Evolutionary conservation across 1,140 invertebrate genomes (phyloP), one percentile per base, ranked within the genome.

Genomic region (Lepidurus apus): DNA sequence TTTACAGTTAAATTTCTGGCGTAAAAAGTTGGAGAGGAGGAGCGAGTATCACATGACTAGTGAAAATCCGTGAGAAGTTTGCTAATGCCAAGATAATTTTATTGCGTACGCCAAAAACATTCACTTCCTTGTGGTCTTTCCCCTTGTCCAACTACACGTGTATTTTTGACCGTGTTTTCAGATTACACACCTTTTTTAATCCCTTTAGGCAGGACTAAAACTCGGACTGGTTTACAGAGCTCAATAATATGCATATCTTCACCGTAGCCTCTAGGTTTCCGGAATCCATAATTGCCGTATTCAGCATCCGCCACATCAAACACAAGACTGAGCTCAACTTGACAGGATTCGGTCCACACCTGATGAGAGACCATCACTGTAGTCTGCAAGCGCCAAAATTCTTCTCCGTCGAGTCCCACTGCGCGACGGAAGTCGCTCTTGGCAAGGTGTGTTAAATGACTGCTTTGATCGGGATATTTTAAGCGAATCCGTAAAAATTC

Each of bases 401-500:
- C 26, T 79, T 75, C 34, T 79, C 81, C 24, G 77, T 78, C 74
- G 42, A 79, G 43, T 11, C n/a, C 21, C 24, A 44, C 42, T 5
- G 65, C 21, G 7, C 45, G 43, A 21, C 34, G n/a, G 0, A 43
- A 17, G 17, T 74, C 78, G 2, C 4, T 42, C 11, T 47, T 43
- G n/a, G 43, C 42, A 77, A 53, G 42, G 0, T 77, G 42, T 24
- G 45, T 87, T 45, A 96, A 86, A 84, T 97, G 93, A 26, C 91
- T 90, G 83, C 93, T 91, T 83, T 95, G 93, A 87, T 98, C 96
- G 4, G 96, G 95, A 87, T 97, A 97, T 81, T 94, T 92, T 17
- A 97, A 90, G 85, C 93, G 92, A 42, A 98, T 89, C 78, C 94
- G 87, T 75, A 98, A 86, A 79, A 90, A 88, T 78, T 86, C 86